Base-by-base conservation (phyloP, 2,797 vertebrate genomes). In the Cynopterus sphinx region DNA sequence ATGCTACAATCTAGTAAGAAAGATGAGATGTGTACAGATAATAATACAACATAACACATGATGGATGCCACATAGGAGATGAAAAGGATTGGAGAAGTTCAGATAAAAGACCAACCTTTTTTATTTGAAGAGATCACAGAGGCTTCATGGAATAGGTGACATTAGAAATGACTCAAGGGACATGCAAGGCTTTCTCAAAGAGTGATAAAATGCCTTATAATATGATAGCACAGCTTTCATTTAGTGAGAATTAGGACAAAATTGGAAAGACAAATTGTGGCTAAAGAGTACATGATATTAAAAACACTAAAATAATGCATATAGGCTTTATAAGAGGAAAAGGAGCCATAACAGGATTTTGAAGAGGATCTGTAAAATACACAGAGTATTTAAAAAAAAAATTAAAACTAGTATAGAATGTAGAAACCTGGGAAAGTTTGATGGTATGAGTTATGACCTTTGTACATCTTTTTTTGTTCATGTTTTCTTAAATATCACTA, bases 401-500 rank as follows among this genome's bases (percentile, higher is more conserved):
- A 19, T 28, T 9, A 26, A 57, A 74, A 21, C 5, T 43, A 7
- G 24, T 53, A 26, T 61, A 13, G 16, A 87, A 65, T 53, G 9
- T 16, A 75, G 73, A 11, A 75, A 46, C 4, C 43, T 77, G n/a
- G 53, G 75, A 71, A 46, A 12, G 1, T 49, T 55, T 78, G 16
- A 31, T 78, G 12, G 21, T 31, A 26, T 63, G 53, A 87, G 33
- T 70, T 51, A 53, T 33, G 90, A 51, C 2, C 33, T 67, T 41
- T 41, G 2, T 59, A 73, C 67, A 59, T 71, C 28, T 95, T 15
- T 73, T 65, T 90, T 81, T 43, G 68, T 75, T 82, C 36, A 51
- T 75, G 28, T 74, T 93, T 93, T 84, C 90, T 79, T 49, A 70
- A 91, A 57, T 87, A 71, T 90, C 49, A 31, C 36, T 81, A 46